Conservation (phyloP, 2,888 invertebrate species). For the Scaptomyza caliginosa region DNA sequence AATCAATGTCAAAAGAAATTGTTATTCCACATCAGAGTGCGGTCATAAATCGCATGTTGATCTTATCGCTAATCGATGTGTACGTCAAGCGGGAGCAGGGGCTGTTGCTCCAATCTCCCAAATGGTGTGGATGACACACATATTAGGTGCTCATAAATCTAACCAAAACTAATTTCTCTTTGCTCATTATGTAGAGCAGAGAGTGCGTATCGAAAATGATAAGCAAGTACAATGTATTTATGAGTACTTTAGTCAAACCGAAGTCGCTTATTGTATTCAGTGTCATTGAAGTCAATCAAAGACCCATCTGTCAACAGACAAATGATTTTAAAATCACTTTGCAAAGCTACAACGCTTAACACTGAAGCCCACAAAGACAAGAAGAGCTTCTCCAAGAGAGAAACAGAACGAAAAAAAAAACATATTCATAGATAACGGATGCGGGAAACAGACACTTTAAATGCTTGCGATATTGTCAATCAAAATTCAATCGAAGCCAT, state of each 20-base stretch:
- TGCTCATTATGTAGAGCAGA: conserved; percentile 18
- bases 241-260: background rate
- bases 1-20: conserved; percentile 73
- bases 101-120: background rate
- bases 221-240: conserved; percentile 15
- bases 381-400: conserved; percentile 29
- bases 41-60: conserved; percentile 46
- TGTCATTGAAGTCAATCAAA: conserved; percentile 77
- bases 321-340: conserved; percentile 81
- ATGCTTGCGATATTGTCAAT: conserved; percentile 83
- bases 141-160: conserved; percentile 55
- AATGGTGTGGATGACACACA: conserved; percentile 43
- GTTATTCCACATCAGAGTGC: conserved; percentile 48
- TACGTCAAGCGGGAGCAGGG: conserved; percentile 20
- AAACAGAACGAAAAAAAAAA: conserved; percentile 1
- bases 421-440: conserved; percentile 47
- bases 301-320: conserved; percentile 79
- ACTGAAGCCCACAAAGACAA: conserved; percentile 22
- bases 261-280: conserved; percentile 48
- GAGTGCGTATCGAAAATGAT: conserved; percentile 19
- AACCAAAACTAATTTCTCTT: conserved; percentile 27
- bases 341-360: conserved; percentile 49
- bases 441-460: conserved; percentile 82
- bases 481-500: conserved; percentile 82
- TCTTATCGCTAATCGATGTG: conserved; percentile 75